Evolutionary conservation across 1,140 invertebrate genomes (phyloP), one percentile per base, ranked within the genome.

Genomic region (Armadillidium nasatum): DNA sequence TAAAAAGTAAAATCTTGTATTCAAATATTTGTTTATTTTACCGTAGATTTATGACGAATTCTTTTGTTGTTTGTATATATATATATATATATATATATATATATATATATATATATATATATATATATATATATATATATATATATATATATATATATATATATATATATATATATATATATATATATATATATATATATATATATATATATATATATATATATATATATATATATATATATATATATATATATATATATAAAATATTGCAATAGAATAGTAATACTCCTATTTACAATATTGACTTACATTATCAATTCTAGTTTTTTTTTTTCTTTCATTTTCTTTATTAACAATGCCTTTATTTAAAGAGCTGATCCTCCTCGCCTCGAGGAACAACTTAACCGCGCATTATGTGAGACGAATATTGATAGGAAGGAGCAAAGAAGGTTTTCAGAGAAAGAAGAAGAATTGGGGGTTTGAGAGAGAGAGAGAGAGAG

Each of bases 141-240:
- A 50, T 50, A 50, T 50, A 50, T 50, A 10, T 50, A 50, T 50
- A 50, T 50, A 60, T 60, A 60, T 60, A 15, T 60, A 60, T 60
- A 60, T 60, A 60, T 60, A 60, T 60, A 15, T 60, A 60, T 60
- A 60, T 60, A 60, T 60, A 60, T 60, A 15, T 60, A 60, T 60
- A 15, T 60, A 60, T 60, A 60, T 60, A 60, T 60, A 60, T 60
- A 60, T 60, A 60, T 60, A 60, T 60, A 60, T 60, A 60, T 60
- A 60, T 60, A 60, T 60, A 60, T 60, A 60, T 60, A 60, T 60
- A 60, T 60, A 60, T 60, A 60, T 60, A 60, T 60, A 60, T 60
- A 60, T 60, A 60, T 60, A 60, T 60, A 60, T 60, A 60, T 60
- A 60, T 60, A 60, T 60, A 60, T 60, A 60, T 60, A 60, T 60